Conservation (phyloP, 2,888 invertebrate species). For the Calliphora vomitoria region DNA sequence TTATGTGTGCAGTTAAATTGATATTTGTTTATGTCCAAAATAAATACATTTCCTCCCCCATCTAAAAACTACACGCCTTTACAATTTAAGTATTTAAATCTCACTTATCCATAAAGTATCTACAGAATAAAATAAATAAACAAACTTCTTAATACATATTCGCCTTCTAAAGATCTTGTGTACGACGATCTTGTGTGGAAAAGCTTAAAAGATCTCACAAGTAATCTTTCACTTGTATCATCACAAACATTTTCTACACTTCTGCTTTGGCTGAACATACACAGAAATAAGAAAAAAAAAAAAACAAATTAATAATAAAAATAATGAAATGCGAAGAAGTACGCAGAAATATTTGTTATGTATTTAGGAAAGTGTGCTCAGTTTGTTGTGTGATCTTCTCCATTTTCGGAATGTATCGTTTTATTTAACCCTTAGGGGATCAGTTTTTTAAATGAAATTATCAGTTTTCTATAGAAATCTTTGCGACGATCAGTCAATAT, state of each 20-base stretch:
- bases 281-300: neutral
- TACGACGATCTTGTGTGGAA: conserved; percentile 7
- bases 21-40: conserved; percentile 9
- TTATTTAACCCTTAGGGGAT: conserved; percentile 41
- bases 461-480: neutral
- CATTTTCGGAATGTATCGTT: neutral
- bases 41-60: neutral
- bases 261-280: conserved; percentile 8
- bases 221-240: conserved; percentile 27
- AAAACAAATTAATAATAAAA: conserved; percentile 22
- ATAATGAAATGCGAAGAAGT: conserved; percentile 15
- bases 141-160: neutral
- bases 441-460: neutral
- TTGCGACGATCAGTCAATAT: too few species aligned
- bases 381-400: neutral
- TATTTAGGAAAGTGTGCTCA: neutral
- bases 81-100: conserved; percentile 22
- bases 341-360: conserved; percentile 7
- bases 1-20: neutral
- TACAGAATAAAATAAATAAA: conserved; percentile 47
- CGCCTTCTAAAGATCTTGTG: neutral
- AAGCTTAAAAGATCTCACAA: conserved; percentile 45
- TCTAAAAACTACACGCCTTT: neutral
- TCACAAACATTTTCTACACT: conserved; percentile 26
- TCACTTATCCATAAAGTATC: conserved; percentile 22